Evolutionary conservation across 2,113 vertebrate genomes (phyloP), one percentile per base, ranked within the genome.

Genomic region (Lepus americanus): DNA sequence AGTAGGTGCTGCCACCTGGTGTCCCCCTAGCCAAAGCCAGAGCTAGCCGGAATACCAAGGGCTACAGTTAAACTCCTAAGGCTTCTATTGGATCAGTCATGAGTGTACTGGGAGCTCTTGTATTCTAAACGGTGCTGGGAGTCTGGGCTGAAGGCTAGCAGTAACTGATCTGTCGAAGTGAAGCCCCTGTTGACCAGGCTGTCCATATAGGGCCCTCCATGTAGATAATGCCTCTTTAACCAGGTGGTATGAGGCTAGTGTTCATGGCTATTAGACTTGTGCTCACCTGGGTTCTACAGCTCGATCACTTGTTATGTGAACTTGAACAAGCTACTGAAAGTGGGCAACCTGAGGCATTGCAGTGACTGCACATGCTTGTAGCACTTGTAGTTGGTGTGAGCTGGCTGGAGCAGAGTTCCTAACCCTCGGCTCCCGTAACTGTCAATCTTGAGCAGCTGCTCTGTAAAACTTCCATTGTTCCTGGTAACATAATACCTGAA

Each of bases 1-100:
- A 90, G 1, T 1, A 0, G 0, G 13, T 1, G 3, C n/a, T 49
- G 13, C 3, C 0, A 0, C 2, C 6, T 6, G 0, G 10, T 55
- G 16, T 27, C 51, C 20, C 9, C 20, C 27, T 9, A 51, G 49
- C 19, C n/a, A 39, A 64, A 87, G 10, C 25, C 55, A 67, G 6
- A 55, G 78, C 73, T 22, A 27, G 72, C 59, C 67, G 10, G 53
- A 11, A 14, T 8, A 9, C 27, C 19, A 6, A 55, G 5, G 23
- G 1, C 44, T 92, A 76, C 14, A 14, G 3, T 4, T 59, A 39
- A 14, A 59, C 0, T 16, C 51, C 19, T 22, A 22, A 66, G 25
- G 29, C 0, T 36, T 20, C 2, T 5, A 27, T 6, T 31, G 66
- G 39, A 17, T 51, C 14, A 2, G 9, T 16, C 33, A 3, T 2